Base-by-base conservation (phyloP, 1,140 invertebrate genomes). In the Linepithema humile region DNA sequence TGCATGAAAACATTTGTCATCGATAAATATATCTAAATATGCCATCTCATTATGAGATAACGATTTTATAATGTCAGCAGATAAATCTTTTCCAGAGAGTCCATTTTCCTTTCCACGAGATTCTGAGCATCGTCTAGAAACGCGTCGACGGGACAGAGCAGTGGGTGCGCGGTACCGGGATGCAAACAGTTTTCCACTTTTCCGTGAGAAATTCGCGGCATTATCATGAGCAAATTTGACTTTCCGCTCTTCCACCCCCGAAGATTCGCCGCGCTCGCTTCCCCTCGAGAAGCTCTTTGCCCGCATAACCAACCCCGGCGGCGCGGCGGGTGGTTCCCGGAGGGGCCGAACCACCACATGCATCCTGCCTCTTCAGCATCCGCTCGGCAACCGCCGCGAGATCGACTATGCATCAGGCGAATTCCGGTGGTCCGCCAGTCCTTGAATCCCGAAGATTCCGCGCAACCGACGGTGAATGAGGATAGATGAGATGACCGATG, bases 191-290 rank as follows among this genome's bases (percentile, higher is more conserved):
- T 84, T n/a, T 90, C 86, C 82, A 55, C 86, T 83, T 87, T 85
- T 89, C 75, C 65, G 43, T 59, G 80, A 60, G 82, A 85, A 87
- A 91, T 89, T 87, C 69, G 45, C 64, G 82, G 83, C 82, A 91
- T 92, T 92, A 92, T 90, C 90, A 91, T 90, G 89, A 91, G 87
- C 88, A 92, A 92, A 92, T 92, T 92, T 92, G 90, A 91, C 90
- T 91, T 90, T 87, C 84, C 84, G 69, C 60, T 85, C 43, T 80
- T 38, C 48, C 53, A 48, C 55, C 53, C 26, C 59, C 64, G n/a
- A 17, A 38, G 67, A 73, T 74, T 83, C 55, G 67, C 38, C 48
- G 45, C 10, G 38, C 40, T 7, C 29, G 26, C 77, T 38, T 6
- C 26, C 38, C 23, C 69, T 3, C 43, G 38, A 55, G 57, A 38